These are phyloP conservation scores for Hapalemur alaotrensis DNA, from an alignment of 2,797 vertebrate species.

Conservation along the genomic window DNA sequence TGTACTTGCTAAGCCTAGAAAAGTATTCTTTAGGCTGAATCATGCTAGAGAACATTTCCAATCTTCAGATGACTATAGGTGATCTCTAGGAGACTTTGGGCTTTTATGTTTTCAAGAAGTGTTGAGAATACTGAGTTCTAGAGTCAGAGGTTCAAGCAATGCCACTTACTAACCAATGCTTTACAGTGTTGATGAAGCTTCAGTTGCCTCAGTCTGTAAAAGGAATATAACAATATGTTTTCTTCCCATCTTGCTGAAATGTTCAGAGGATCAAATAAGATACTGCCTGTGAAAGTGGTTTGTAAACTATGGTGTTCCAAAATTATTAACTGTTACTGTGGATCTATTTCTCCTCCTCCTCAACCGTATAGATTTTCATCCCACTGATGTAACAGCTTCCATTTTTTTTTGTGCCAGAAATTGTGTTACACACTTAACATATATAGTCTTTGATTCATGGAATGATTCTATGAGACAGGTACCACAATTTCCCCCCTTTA, in stretches of 20 bases:
- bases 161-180: not conserved
- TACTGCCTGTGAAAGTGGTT: not conserved
- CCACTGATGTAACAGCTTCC: not conserved
- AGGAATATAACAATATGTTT: not conserved
- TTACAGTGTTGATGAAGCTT: not conserved
- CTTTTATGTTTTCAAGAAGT: not conserved
- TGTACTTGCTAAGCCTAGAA: not conserved
- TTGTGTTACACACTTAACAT: not conserved
- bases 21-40: conserved; percentile 17
- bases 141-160: not conserved
- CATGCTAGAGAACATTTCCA: not conserved
- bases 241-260: not conserved
- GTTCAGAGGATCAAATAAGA: not conserved
- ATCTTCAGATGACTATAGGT: not conserved
- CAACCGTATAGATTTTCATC: not conserved
- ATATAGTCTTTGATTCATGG: not conserved
- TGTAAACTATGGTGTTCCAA: not conserved
- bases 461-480: not conserved
- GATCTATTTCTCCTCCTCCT: not conserved
- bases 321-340: not conserved
- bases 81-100: not conserved
- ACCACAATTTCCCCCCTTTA: not conserved
- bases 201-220: not conserved
- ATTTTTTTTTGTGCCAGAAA: not conserved
- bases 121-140: not conserved